Percentiles rank a stretch among this genome's conserved stretches.
Conservation (phyloP, 2,888 invertebrate genomes). For the Dinocampus coccinellae region DNA sequence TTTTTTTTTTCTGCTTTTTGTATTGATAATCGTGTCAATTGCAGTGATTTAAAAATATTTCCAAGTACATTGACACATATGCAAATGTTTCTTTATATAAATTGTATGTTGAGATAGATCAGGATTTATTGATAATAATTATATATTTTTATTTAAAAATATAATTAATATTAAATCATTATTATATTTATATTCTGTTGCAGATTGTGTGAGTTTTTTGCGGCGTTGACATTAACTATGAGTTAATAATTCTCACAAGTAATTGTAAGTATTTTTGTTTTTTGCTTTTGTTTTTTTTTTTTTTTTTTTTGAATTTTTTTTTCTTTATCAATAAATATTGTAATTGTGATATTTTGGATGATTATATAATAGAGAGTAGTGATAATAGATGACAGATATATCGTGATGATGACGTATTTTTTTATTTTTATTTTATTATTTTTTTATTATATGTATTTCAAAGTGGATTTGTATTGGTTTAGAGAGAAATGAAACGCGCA, state of each 20-base stretch:
- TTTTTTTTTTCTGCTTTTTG: no score
- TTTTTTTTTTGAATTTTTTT: no score
- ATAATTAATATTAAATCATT: neutral
- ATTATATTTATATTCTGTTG: conserved; percentile 51
- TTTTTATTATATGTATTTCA: neutral
- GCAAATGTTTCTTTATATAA: neutral
- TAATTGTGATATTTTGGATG: neutral
- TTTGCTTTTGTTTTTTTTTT: no score
- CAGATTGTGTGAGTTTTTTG: conserved; percentile 65
- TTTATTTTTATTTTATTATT: neutral
- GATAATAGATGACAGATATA: no score
- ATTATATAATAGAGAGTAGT: no score
- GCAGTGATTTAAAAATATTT: neutral
- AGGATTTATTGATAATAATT: neutral
- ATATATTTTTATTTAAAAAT: neutral
- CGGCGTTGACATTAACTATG: conserved; percentile 63
- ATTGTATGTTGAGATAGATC: neutral
- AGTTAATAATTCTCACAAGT: conserved; percentile 64
- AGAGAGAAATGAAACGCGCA: conserved; percentile 51
- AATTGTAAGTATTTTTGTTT: conserved; percentile 65
- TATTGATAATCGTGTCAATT: neutral
- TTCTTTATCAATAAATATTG: no score
- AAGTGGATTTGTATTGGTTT: conserved; percentile 32
- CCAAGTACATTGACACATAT: neutral
- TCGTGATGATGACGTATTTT: no score